Conservation (phyloP, 2,797 vertebrate genomes). For the Ptychadena robeensis region DNA sequence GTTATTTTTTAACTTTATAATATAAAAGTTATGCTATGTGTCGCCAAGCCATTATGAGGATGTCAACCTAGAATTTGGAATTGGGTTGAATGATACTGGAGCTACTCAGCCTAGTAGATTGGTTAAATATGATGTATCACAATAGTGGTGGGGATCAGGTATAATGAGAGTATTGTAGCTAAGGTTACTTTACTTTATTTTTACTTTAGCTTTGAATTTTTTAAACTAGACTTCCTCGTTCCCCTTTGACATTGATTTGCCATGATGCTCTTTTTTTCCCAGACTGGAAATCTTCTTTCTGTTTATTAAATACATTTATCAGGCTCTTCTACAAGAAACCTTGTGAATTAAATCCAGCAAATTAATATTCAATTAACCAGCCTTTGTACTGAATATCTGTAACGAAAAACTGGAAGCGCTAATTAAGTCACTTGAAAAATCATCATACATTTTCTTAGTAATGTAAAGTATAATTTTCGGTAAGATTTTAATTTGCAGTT, state of each 20-base stretch:
- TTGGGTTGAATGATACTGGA: not conserved
- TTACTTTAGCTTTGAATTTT: too few relatives aligned
- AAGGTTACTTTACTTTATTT: too few relatives aligned
- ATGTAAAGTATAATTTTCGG: not conserved
- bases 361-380: not conserved
- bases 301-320: not conserved
- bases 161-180: too few relatives aligned
- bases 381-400: not conserved
- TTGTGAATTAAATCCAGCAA: not conserved
- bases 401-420: not conserved
- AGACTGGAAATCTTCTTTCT: not conserved
- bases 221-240: not conserved
- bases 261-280: not conserved
- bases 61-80: not conserved
- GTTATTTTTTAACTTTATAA: not conserved
- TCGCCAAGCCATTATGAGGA: too few relatives aligned
- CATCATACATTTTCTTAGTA: slow-evolving; percentile 2
- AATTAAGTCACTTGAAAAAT: not conserved
- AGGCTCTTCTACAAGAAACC: not conserved
- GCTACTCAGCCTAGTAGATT: not conserved
- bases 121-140: too few relatives aligned
- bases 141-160: too few relatives aligned
- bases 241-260: not conserved
- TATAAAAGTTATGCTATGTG: too few relatives aligned
- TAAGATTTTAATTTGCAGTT: not conserved